Conservation (phyloP, 92 coral and sea anemone species). For the Desmophyllum pertusum region DNA sequence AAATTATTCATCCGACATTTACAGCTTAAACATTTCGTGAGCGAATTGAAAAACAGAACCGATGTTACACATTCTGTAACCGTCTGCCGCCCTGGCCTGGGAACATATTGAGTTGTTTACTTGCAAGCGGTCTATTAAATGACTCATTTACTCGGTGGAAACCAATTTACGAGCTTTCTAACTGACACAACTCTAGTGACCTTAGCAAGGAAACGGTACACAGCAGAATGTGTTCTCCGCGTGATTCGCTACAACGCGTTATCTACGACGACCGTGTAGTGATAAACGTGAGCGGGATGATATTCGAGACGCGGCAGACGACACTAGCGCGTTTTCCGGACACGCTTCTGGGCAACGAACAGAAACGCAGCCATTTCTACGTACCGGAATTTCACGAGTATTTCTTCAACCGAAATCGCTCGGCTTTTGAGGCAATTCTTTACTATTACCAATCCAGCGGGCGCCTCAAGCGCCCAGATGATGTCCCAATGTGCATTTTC, state of each 20-base stretch:
- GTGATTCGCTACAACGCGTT: slow-evolving; percentile 34
- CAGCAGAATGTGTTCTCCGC: slow-evolving; percentile 31
- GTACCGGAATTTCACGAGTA: slow-evolving; percentile 79
- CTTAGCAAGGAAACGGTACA: neutral
- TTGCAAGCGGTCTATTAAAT: slow-evolving; percentile 16
- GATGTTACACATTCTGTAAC: neutral
- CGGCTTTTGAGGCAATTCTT: slow-evolving; percentile 95
- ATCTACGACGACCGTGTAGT: slow-evolving; percentile 86
- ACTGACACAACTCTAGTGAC: neutral
- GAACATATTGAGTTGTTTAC: slow-evolving; percentile 6
- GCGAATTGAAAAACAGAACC: neutral
- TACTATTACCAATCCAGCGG: slow-evolving; percentile 96
- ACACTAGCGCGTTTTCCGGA: slow-evolving; percentile 89
- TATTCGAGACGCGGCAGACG: slow-evolving; percentile 86
- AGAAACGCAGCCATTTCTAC: slow-evolving; percentile 81
- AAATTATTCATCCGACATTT: slow-evolving; percentile 17
- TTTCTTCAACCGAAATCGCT: slow-evolving; percentile 94
- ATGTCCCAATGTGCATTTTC: slow-evolving; percentile 89
- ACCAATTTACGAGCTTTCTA: neutral
- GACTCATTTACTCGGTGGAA: slow-evolving; percentile 4
- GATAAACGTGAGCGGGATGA: slow-evolving; percentile 97
- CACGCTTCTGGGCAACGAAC: slow-evolving; percentile 88
- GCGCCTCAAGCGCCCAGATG: slow-evolving; percentile 85
- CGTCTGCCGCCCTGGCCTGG: neutral
- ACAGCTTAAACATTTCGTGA: slow-evolving; percentile 2